Evolutionary conservation across 2,888 invertebrate species (phyloP).

Genomic region (Rotaria sp.): DNA sequence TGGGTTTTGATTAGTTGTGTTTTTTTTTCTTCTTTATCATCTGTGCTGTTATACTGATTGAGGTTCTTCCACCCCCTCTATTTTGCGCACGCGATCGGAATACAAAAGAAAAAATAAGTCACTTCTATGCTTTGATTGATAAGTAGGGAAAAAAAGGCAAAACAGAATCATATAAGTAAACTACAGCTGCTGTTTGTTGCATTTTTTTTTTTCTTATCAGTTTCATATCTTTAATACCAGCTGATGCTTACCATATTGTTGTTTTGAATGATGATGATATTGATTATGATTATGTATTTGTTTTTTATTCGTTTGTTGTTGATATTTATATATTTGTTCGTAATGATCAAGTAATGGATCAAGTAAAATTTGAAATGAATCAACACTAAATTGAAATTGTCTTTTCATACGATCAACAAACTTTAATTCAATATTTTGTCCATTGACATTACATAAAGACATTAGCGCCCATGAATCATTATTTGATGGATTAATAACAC

Average conservation of each 20-base stretch:
- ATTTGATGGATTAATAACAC: neutral
- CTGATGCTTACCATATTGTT: constrained; percentile 64
- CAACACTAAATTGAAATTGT: constrained; percentile 97
- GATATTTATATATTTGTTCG: constrained; percentile 57
- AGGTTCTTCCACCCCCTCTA: neutral
- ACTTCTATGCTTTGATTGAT: neutral
- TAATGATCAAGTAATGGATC: constrained; percentile 85
- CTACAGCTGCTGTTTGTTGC: neutral
- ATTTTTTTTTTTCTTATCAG: neutral
- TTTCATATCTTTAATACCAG: constrained; percentile 68
- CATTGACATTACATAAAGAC: constrained; percentile 45
- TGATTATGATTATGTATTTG: neutral
- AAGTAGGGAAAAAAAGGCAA: neutral
- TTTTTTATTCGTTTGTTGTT: neutral
- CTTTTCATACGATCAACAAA: constrained; percentile 97
- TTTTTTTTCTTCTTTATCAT: neutral
- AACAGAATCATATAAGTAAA: neutral
- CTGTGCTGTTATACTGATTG: neutral
- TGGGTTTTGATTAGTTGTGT: neutral
- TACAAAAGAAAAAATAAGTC: neutral
- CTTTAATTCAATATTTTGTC: constrained; percentile 83
- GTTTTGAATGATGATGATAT: neutral
- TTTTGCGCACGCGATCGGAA: neutral
- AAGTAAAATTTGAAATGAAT: constrained; percentile 94
- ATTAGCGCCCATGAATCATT: constrained; percentile 36